Evolutionary conservation across 2,888 invertebrate genomes (phyloP).

Genomic region (Eilema caniola): DNA sequence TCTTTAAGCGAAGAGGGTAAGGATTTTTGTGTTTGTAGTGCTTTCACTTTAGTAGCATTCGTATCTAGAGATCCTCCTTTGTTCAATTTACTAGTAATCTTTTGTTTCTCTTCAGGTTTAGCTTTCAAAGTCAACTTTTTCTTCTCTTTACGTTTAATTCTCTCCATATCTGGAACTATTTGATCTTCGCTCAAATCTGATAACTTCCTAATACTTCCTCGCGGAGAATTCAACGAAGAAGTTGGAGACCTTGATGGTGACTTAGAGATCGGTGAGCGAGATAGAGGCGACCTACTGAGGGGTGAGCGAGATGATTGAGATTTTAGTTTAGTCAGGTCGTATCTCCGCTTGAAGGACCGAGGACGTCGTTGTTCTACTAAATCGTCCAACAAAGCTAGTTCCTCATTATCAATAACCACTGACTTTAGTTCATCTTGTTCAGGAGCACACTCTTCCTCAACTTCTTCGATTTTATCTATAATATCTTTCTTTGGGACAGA

Average conservation of each 20-base stretch:
- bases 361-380: constrained; percentile 83
- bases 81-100: constrained; percentile 74
- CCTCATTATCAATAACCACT: constrained; percentile 87
- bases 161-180: constrained; percentile 83
- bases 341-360: constrained; percentile 81
- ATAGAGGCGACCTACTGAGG: constrained; percentile 78
- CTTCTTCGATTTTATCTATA: constrained; percentile 83
- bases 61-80: constrained; percentile 84
- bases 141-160: constrained; percentile 83
- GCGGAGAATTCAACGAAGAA: constrained; percentile 83
- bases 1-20: constrained; percentile 85
- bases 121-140: constrained; percentile 79
- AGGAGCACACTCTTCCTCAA: constrained; percentile 82
- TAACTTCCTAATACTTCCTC: constrained; percentile 83
- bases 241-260: constrained; percentile 84
- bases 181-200: constrained; percentile 85
- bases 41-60: constrained; percentile 79
- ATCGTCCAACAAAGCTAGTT: constrained; percentile 85
- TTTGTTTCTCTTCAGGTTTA: constrained; percentile 81
- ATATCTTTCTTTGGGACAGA: constrained; percentile 65
- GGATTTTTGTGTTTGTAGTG: constrained; percentile 85
- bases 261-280: constrained; percentile 82
- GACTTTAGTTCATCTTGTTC: constrained; percentile 76
- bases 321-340: constrained; percentile 78
- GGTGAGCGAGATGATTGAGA: constrained; percentile 79